Conservation (phyloP, 2,888 invertebrate species). For the Polymixis flavicincta region DNA sequence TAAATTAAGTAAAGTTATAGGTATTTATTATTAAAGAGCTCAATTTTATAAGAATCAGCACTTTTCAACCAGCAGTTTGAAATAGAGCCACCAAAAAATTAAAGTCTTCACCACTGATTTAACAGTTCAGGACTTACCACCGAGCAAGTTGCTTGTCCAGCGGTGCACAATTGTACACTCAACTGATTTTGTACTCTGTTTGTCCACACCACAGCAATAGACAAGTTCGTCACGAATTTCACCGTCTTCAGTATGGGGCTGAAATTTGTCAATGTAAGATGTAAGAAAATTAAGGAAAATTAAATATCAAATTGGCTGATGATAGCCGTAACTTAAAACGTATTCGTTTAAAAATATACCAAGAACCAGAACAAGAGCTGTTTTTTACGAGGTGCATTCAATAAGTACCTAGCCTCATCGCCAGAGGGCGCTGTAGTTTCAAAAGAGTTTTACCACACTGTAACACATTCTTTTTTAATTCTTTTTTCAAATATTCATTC, state of each 20-base stretch:
- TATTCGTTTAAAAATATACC: no score
- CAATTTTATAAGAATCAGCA: not conserved
- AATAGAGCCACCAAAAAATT: not conserved
- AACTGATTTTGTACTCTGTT: slow-evolving; percentile 95
- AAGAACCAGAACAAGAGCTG: not conserved
- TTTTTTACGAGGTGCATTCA: no score
- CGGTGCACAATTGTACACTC: slow-evolving; percentile 90
- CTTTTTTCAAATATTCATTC: no score
- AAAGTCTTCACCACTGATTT: not conserved
- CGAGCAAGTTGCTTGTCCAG: slow-evolving; percentile 75
- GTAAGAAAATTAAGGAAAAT: not conserved
- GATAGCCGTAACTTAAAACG: not conserved
- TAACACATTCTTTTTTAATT: no score
- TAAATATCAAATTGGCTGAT: not conserved
- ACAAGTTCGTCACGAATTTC: slow-evolving; percentile 93
- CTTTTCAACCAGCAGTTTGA: not conserved
- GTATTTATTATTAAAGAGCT: no score
- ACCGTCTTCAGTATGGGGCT: slow-evolving; percentile 93
- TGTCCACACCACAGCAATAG: slow-evolving; percentile 96
- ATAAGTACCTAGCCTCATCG: no score
- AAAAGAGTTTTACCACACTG: no score
- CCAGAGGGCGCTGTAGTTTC: no score
- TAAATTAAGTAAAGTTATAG: no score
- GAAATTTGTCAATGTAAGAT: slow-evolving; percentile 18
- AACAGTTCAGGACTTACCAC: slow-evolving; percentile 69